Percentiles rank a stretch among this genome's conserved stretches.
Evolutionary conservation across 2,797 vertebrate genomes (phyloP).

Genomic region (Gorsachius magnificus): DNA sequence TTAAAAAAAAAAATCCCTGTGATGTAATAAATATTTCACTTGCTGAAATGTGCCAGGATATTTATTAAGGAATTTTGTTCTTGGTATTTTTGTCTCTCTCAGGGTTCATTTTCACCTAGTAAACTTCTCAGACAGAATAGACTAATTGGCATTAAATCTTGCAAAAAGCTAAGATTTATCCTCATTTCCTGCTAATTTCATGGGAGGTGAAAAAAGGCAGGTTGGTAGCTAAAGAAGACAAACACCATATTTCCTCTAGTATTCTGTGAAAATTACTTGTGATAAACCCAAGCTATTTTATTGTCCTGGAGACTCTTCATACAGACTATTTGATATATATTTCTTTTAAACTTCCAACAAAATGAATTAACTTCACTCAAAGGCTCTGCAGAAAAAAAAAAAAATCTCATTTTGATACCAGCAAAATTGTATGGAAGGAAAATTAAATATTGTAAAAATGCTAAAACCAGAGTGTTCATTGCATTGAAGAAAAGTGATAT

Average conservation of each 20-base stretch:
- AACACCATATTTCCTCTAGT: background rate
- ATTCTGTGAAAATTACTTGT: background rate
- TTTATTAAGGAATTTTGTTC: background rate
- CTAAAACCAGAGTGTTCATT: background rate
- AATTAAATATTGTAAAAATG: background rate
- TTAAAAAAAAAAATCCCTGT: background rate
- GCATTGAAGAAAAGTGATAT: background rate
- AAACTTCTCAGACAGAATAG: background rate
- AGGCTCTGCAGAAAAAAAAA: background rate
- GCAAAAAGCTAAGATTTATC: background rate
- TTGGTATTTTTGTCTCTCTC: background rate
- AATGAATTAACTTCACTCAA: background rate
- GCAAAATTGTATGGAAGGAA: background rate
- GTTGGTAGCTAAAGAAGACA: background rate
- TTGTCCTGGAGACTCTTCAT: background rate
- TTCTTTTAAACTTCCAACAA: background rate
- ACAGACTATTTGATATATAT: background rate
- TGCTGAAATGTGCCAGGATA: background rate
- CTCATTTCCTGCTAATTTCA: background rate
- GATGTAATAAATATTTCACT: background rate
- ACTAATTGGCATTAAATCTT: background rate
- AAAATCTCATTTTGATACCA: background rate
- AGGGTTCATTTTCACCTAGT: background rate
- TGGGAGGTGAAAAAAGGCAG: background rate
- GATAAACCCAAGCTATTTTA: background rate